A percentile compares a stretch with the other conserved stretches of the same genome.
Evolutionary conservation across 2,888 invertebrate genomes (phyloP).

Genomic region (Lepidochrysops patricia): DNA sequence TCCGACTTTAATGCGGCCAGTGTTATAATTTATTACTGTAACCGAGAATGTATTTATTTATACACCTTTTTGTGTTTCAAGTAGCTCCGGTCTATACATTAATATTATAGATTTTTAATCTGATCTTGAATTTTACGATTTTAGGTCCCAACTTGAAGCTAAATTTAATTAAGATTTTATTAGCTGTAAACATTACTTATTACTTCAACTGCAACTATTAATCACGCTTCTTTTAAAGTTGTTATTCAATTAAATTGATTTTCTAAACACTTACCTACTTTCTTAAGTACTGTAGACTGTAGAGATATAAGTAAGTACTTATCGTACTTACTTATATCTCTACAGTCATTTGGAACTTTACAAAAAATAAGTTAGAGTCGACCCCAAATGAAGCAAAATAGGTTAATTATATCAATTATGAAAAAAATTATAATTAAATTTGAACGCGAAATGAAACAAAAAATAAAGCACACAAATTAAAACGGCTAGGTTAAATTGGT

Average conservation of each 20-base stretch:
- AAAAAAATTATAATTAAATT: background rate
- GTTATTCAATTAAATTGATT: no score
- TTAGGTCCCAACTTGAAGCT: background rate
- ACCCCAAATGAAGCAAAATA: background rate
- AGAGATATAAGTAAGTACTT: no score
- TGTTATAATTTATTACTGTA: conserved; percentile 65
- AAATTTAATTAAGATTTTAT: background rate
- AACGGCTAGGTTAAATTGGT: conserved; percentile 41
- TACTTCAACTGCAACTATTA: background rate
- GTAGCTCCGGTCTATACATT: conserved; percentile 14
- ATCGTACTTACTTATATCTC: no score
- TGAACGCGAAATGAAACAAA: background rate
- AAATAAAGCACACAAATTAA: conserved; percentile 15
- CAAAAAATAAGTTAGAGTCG: background rate
- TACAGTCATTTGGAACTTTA: no score
- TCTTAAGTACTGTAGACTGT: background rate
- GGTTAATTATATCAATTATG: background rate
- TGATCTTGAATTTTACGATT: background rate
- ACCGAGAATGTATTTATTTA: conserved; percentile 52
- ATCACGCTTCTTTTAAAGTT: no score
- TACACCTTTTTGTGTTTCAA: conserved; percentile 33
- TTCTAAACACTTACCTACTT: no score
- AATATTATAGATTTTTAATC: conserved; percentile 9
- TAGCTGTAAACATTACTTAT: background rate
- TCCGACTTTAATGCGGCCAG: conserved; percentile 51